Conservation (phyloP, 2,888 invertebrate genomes). For the Apamea epomidion region DNA sequence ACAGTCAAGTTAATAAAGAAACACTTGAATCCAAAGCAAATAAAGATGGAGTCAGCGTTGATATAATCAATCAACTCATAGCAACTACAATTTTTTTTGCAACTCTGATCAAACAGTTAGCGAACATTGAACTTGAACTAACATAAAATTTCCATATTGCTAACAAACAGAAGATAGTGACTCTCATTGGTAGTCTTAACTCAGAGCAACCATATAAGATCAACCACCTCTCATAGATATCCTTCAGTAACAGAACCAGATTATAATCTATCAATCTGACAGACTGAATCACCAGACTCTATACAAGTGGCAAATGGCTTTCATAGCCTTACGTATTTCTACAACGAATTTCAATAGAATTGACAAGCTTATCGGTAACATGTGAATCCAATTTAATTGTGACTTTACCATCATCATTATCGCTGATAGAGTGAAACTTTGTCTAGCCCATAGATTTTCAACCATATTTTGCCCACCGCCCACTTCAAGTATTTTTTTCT, state of each 20-base stretch:
- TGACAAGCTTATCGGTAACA: not conserved
- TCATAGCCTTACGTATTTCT: not conserved
- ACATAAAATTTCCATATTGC: constrained; percentile 9
- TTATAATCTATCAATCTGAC: too few species aligned
- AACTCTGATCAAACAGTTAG: not conserved
- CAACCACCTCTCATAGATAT: not conserved
- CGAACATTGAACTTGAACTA: constrained; percentile 25
- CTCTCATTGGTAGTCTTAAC: not conserved
- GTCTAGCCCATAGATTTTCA: too few species aligned
- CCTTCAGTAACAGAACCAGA: not conserved
- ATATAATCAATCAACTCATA: constrained; percentile 26
- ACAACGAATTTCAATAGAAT: not conserved
- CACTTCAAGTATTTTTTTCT: too few species aligned
- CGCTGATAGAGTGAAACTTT: too few species aligned
- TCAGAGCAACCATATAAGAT: not conserved
- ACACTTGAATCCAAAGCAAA: constrained; percentile 14
- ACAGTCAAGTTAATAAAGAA: not conserved
- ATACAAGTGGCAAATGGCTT: not conserved
- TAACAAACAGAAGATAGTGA: not conserved
- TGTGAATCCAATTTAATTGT: not conserved
- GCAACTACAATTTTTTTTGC: not conserved
- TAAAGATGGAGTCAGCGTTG: constrained; percentile 15
- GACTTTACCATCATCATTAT: too few species aligned
- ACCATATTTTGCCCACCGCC: too few species aligned
- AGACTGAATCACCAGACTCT: not conserved